Base-by-base conservation (phyloP, 2,888 invertebrate species). In the Melanostoma scalare region DNA sequence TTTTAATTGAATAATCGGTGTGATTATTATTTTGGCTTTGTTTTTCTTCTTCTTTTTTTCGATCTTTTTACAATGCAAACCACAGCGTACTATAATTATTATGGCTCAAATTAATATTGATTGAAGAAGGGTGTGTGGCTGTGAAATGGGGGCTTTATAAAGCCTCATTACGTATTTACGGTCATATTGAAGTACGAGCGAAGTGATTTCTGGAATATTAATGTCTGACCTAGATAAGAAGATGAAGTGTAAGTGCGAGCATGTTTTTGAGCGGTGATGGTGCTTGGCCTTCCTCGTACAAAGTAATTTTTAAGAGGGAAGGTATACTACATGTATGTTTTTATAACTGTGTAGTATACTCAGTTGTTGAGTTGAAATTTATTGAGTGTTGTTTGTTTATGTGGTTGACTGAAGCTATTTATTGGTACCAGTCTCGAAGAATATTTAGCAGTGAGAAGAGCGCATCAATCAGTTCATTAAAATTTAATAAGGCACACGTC, bases 1-100 rank as follows among this genome's bases (percentile, higher is more conserved):
- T 74, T 74, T 80, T 69, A 74, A 80, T 69, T 38, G 68, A 69
- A 80, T 80, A 58, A 69, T 79, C 68, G 56, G 40, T 44, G 44
- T 31, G 48, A 35, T 9, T 79, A 61, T 40, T 63, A 10, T 74
- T 74, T 61, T 48, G 55, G 31, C 69, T 60, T 40, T 55, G 33
- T 65, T 76, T 61, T 67, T 52, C 30, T 53, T 55, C 35, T n/a
- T 3, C 30, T 50, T 6, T 30, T 6, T 31, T 6, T 6, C 5
- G 20, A 5, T 31, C n/a, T 46, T 68, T 55, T 35, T 46, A 55
- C 60, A 60, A 61, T 63, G 52, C 53, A 53, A 52, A 36, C 48
- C 31, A 6, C 42, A 36, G 52, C 35, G 58, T 33, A 52, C 58
- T 67, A 20, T 20, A 20, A 42, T 52, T 35, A 65, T 56, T 40